Conservation (phyloP, 1,140 invertebrate genomes). For the Capitella teleta region DNA sequence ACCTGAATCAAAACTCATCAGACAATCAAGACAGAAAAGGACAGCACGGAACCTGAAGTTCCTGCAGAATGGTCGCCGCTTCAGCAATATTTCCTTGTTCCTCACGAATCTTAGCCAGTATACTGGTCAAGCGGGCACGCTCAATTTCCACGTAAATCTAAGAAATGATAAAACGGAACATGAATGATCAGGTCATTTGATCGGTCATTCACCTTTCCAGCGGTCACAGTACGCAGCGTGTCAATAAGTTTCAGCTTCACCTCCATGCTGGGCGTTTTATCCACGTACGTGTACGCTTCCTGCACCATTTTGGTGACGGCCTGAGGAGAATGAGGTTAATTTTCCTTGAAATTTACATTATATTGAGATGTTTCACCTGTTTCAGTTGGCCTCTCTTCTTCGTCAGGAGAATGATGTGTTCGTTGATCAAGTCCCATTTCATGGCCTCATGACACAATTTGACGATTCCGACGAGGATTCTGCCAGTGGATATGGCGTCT, state of each 20-base stretch:
- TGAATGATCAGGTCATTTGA: constrained; percentile 5
- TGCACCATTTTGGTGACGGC: constrained; percentile 99
- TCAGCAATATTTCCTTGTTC: constrained; percentile 75
- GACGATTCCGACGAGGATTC: constrained; percentile 86
- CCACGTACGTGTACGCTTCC: constrained; percentile 84
- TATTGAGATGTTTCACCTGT: constrained; percentile 46
- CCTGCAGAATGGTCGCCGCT: constrained; percentile 87
- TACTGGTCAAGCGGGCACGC: constrained; percentile 86
- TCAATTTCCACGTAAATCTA: constrained; percentile 99
- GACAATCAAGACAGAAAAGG: not conserved
- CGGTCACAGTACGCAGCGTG: constrained; percentile 86
- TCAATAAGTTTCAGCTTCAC: constrained; percentile 90
- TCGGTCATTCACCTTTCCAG: constrained; percentile 66
- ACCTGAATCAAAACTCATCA: constrained; percentile 45
- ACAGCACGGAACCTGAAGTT: constrained; percentile 72
- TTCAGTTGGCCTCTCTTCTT: constrained; percentile 94
- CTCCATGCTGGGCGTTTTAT: constrained; percentile 76
- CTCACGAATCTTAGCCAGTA: constrained; percentile 86
- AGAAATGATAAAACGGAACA: constrained; percentile 8
- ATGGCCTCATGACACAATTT: constrained; percentile 87
- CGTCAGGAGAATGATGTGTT: constrained; percentile 81
- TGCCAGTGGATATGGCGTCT: constrained; percentile 87
- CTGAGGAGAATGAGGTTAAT: constrained; percentile 22
- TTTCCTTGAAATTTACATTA: not conserved
- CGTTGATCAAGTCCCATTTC: constrained; percentile 86